Evolutionary conservation across 2,113 vertebrate species (phyloP).

Genomic region (Epinephelus moara): DNA sequence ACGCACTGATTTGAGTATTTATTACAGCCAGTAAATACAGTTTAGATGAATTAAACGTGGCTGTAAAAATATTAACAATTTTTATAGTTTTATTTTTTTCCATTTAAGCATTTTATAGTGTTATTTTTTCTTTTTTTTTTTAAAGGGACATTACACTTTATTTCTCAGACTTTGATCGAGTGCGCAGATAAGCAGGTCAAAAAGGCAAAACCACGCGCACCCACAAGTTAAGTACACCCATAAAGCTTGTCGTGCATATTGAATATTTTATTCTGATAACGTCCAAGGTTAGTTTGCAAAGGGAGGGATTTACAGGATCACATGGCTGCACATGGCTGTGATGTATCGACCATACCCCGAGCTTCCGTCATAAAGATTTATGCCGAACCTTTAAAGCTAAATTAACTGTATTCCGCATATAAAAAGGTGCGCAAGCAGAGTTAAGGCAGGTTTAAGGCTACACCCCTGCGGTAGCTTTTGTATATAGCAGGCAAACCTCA

Average conservation of each 20-base stretch:
- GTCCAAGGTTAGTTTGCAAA: slow-evolving; percentile 52
- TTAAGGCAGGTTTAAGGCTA: slow-evolving; percentile 59
- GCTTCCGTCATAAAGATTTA: slow-evolving; percentile 74
- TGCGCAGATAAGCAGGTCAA: slow-evolving; percentile 46
- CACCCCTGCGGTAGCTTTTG: slow-evolving; percentile 59
- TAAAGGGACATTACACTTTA: slow-evolving; percentile 34
- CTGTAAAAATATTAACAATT: too few species aligned
- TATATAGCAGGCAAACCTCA: slow-evolving; percentile 53
- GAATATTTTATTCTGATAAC: slow-evolving; percentile 53
- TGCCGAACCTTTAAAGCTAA: slow-evolving; percentile 65
- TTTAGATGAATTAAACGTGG: background rate
- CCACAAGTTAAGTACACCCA: slow-evolving; percentile 58
- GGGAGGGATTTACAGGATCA: slow-evolving; percentile 42
- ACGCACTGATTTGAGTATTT: background rate
- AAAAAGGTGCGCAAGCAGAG: slow-evolving; percentile 53
- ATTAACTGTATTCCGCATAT: slow-evolving; percentile 65
- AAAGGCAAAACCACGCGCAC: slow-evolving; percentile 30
- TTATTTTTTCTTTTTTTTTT: background rate
- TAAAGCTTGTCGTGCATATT: slow-evolving; percentile 51
- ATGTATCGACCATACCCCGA: slow-evolving; percentile 52
- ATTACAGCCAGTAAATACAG: background rate
- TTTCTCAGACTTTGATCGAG: slow-evolving; percentile 41
- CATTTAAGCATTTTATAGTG: background rate
- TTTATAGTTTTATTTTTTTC: too few species aligned
- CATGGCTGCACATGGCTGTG: slow-evolving; percentile 42